Evolutionary conservation across 2,113 vertebrate genomes (phyloP), one percentile per base, ranked within the genome.

Genomic region (Calidris pygmaea): DNA sequence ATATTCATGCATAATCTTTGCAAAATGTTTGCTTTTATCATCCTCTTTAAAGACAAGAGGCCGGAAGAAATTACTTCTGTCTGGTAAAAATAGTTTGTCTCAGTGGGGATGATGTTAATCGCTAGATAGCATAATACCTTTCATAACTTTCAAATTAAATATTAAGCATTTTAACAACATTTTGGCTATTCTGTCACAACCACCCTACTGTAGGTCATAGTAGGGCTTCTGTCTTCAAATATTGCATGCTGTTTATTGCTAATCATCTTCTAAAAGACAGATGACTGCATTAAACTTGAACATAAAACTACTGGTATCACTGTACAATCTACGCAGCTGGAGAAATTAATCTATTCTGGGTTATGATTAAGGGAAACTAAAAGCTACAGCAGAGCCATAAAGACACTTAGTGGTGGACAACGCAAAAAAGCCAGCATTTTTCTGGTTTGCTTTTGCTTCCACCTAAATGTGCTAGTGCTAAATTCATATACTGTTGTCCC

Each of bases 81-180:
- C 72, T 91, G 41, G 66, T 65, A 85, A 94, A 92, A 87, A 74
- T 27, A 79, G 70, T 87, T 96, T 83, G 41, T 74, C 96, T 91
- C 95, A 78, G 91, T 87, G 37, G 95, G 96, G 65, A 77, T 1
- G 1, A 70, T 43, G n/a, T 86, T 97, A 95, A 97, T 95, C 45
- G 1, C 73, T 84, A 65, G 45, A 84, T 60, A 79, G 78, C 83
- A 60, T 95, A 97, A 95, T 92, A 67, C 47, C 37, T 93, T 95
- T 96, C 92, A 87, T 91, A 96, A 94, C 65, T 95, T 97, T 85
- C 84, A 91, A 75, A 97, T 92, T 96, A 97, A 94, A 81, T 93
- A 94, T 92, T 95, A 95, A 91, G 50, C 60, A 92, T 93, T 94
- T 94, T 67, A 94, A 86, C 85, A 93, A 89, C 5, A 52, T 67